A percentile compares a stretch with the other conserved stretches of the same genome.
Conservation (phyloP, 1,140 invertebrate species). For the Notospermus geniculatus region DNA sequence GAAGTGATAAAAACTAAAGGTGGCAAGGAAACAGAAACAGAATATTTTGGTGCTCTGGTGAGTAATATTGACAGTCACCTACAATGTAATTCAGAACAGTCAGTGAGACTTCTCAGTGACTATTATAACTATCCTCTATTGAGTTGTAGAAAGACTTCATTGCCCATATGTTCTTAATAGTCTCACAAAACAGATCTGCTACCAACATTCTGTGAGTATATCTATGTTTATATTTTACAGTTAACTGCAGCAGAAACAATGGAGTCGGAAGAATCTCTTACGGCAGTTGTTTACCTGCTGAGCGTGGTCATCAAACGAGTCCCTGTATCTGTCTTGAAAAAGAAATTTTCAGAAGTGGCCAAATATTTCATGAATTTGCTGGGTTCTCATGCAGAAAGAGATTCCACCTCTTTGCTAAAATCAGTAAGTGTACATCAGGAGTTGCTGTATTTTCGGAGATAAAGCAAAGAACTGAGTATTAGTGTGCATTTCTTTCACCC, state of each 20-base stretch:
- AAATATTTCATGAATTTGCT: conserved; percentile 71
- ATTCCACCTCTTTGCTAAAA: conserved; percentile 68
- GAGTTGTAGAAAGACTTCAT: not conserved
- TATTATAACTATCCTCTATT: not conserved
- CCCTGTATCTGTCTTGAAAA: conserved; percentile 70
- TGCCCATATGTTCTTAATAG: not conserved
- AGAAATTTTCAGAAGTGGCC: conserved; percentile 73
- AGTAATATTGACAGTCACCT: conserved; percentile 34
- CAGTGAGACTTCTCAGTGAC: not conserved
- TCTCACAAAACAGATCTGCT: no score
- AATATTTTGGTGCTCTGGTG: conserved; percentile 89
- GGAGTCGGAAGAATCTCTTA: conserved; percentile 65
- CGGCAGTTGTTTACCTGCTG: conserved; percentile 77
- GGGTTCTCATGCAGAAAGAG: conserved; percentile 66
- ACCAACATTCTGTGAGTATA: not conserved
- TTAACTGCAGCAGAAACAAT: conserved; percentile 76
- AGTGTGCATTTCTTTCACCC: no score
- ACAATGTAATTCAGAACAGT: not conserved
- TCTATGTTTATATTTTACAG: conserved; percentile 57
- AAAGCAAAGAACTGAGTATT: no score
- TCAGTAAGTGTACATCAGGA: conserved; percentile 59
- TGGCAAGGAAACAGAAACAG: conserved; percentile 83
- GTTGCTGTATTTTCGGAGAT: no score
- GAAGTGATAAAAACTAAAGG: conserved; percentile 86
- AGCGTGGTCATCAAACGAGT: conserved; percentile 85